Base-by-base conservation (phyloP, 2,113 vertebrate genomes). In the Pelusios castaneus region DNA sequence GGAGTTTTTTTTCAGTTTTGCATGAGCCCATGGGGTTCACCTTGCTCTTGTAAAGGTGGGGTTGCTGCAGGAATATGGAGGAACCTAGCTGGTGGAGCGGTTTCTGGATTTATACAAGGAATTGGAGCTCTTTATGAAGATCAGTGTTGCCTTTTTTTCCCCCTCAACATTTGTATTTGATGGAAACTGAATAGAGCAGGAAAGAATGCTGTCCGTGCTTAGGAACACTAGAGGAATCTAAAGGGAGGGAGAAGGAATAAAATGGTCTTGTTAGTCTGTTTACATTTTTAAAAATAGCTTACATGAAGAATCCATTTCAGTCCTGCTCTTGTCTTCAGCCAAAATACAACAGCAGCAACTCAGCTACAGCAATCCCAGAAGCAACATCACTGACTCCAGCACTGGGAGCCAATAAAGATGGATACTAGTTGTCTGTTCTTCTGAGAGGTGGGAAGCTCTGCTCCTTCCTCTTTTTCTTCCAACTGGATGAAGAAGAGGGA, bases 181-280 rank as follows among this genome's bases (percentile, higher is more conserved):
- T 9, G 82, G 70, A 85, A 82, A 63, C 43, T 25, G n/a, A 76
- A 13, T 76, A 34, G 19, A 21, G 60, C 63, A 84, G 49, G 27
- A 55, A 54, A 89, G 82, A 90, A 54, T 70, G 31, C 80, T 10
- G 1, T 80, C 10, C 73, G 13, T 60, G 6, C 54, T 84, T 51
- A 22, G 63, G 51, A 77, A 55, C 96, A 3, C 94, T 97, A 97
- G 96, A 91, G 95, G 97, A 95, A 96, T 95, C 96, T 58, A 58
- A 75, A 84, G 89, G 73, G 89, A 90, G 90, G 86, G 93, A 70
- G 56, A 92, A 90, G 49, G 27, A 17, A 82, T 85, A 82, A 22
- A 1, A 0, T 3, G 73, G 45, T 29, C 24, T 25, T 51, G 41
- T 87, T 63, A 77, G 58, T 29, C 1, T 22, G 8, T 54, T 91